These are phyloP conservation scores for Apostichopus japonicus DNA, from an alignment of 35 echinoderm and acorn worm species.

Conservation along the genomic window DNA sequence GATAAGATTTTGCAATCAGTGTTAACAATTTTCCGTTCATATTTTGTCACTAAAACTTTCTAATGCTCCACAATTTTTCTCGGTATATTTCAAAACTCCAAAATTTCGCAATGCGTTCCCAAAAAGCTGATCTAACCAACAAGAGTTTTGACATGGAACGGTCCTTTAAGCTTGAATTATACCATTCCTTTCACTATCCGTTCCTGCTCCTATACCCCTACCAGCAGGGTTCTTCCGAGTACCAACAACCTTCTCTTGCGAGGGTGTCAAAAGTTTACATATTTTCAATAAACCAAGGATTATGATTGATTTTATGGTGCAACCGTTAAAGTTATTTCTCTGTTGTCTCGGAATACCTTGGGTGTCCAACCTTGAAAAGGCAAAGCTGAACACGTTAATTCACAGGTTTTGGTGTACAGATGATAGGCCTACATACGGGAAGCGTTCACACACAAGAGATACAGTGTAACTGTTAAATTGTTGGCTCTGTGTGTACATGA, in stretches of 20 bases:
- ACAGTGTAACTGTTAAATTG: too few species aligned
- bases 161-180: background rate
- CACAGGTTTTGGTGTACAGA: background rate
- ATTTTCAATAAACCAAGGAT: constrained; percentile 10
- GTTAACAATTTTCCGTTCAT: too few species aligned
- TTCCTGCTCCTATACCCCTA: background rate
- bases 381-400: background rate
- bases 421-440: too few species aligned
- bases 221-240: background rate
- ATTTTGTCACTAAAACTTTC: too few species aligned
- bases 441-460: too few species aligned
- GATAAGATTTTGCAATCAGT: too few species aligned
- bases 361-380: background rate
- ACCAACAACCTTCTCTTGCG: background rate
- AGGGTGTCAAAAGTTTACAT: constrained; percentile 18
- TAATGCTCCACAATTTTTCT: too few species aligned
- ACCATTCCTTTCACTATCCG: background rate
- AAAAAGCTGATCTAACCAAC: too few species aligned
- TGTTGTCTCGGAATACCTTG: background rate
- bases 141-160: background rate
- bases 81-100: too few species aligned
- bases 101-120: too few species aligned
- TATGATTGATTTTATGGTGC: constrained; percentile 6
- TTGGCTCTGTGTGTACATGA: too few species aligned
- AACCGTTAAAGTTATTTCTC: too few species aligned